Conservation (phyloP, 2,113 vertebrate genomes). For the Mormyrus lacerda region DNA sequence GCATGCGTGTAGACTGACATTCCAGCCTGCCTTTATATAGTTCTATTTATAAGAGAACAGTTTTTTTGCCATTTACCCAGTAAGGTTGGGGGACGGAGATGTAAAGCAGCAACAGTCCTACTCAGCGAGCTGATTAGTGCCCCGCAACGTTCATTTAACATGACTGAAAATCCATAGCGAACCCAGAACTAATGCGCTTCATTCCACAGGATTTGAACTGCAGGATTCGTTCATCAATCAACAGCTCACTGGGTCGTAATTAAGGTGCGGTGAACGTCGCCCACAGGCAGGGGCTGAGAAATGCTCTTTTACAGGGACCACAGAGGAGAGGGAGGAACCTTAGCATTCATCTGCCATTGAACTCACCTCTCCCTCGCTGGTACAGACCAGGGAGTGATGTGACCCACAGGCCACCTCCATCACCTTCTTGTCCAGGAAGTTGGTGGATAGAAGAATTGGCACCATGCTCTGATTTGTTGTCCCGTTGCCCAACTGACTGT, state of each 20-base stretch:
- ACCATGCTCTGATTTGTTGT: conserved; percentile 83
- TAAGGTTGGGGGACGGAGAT: not conserved
- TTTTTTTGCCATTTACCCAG: not conserved
- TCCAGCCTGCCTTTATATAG: not conserved
- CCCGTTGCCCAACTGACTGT: conserved; percentile 92
- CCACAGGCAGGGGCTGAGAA: not conserved
- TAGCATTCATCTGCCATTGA: not conserved
- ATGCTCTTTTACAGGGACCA: not conserved
- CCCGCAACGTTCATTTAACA: not conserved
- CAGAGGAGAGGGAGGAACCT: not conserved
- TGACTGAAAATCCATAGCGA: not conserved
- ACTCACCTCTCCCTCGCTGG: conserved; percentile 85
- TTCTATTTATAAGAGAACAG: not conserved
- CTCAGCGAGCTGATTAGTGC: no score
- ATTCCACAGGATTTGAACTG: not conserved
- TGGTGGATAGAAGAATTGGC: conserved; percentile 80
- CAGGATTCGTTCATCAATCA: not conserved
- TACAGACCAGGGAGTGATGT: conserved; percentile 86
- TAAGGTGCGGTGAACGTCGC: not conserved
- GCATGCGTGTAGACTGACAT: not conserved
- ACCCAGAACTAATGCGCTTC: not conserved
- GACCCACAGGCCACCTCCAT: conserved; percentile 88
- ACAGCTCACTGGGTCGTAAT: not conserved
- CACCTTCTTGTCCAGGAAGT: conserved; percentile 80
- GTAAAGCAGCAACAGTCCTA: not conserved